These are phyloP conservation scores for Silvanus unidentatus DNA, from an alignment of 2,888 invertebrate genomes.

Conservation along the genomic window DNA sequence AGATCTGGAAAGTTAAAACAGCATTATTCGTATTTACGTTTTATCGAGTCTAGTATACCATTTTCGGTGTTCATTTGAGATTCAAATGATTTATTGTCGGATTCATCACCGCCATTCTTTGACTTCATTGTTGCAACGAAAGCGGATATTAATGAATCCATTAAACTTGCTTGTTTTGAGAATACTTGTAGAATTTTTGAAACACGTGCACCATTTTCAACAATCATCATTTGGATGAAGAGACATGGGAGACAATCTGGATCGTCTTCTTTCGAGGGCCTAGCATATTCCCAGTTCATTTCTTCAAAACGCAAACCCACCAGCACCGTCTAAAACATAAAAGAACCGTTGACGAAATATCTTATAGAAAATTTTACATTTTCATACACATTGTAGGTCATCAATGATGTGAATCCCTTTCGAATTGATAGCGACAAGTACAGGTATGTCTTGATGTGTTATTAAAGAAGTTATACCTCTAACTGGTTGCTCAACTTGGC, in stretches of 20 bases:
- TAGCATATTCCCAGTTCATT: constrained; percentile 87
- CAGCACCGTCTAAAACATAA: constrained; percentile 63
- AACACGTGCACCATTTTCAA: constrained; percentile 69
- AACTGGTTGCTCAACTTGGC: constrained; percentile 89
- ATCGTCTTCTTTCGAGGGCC: constrained; percentile 78
- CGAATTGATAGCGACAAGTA: constrained; percentile 82
- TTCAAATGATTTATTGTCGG: constrained; percentile 40
- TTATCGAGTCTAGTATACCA: constrained; percentile 26
- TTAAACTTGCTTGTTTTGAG: constrained; percentile 72
- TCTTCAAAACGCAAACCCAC: constrained; percentile 83
- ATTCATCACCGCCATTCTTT: constrained; percentile 42
- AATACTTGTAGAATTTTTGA: constrained; percentile 75
- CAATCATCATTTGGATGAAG: constrained; percentile 82
- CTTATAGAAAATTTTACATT: no score
- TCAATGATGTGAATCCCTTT: constrained; percentile 82
- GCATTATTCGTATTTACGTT: neutral
- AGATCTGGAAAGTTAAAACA: constrained; percentile 41
- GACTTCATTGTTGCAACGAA: constrained; percentile 71
- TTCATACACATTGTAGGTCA: constrained; percentile 73
- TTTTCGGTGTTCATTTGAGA: constrained; percentile 33
- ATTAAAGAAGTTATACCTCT: constrained; percentile 78
- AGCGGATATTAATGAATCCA: constrained; percentile 78
- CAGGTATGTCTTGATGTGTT: constrained; percentile 80
- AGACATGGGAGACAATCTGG: constrained; percentile 85
- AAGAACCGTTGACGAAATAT: neutral